phyloP scores from a whole-genome alignment of 2,888 invertebrate species.

The Drosophila anomalata region DNA sequence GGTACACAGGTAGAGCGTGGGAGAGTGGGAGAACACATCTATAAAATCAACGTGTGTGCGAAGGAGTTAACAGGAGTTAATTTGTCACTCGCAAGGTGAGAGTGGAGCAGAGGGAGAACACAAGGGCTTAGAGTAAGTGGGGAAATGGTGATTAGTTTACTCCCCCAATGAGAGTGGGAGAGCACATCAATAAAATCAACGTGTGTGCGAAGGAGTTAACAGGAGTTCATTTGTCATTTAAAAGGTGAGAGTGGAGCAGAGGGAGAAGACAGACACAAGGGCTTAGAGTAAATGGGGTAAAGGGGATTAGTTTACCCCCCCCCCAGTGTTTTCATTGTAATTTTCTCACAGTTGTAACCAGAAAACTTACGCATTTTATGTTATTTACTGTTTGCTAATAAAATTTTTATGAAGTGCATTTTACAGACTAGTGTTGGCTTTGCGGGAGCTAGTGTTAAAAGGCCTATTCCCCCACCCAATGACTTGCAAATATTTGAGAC shows the following conservation, averaged over 20 bases:
- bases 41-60: constrained; percentile 2
- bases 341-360: no score
- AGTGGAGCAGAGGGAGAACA: not conserved
- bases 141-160: not conserved
- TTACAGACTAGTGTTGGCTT: not conserved
- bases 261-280: not conserved
- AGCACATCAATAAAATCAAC: not conserved
- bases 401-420: not conserved
- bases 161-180: not conserved
- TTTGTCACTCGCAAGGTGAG: not conserved
- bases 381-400: not conserved
- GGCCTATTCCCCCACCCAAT: not conserved
- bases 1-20: constrained; percentile 18
- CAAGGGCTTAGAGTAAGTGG: not conserved
- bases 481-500: constrained; percentile 4
- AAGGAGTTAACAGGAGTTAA: constrained; percentile 10
- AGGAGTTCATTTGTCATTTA: constrained; percentile 3
- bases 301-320: not conserved
- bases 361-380: no score
- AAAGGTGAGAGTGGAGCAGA: not conserved
- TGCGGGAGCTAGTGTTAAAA: no score
- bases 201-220: constrained; percentile 11
- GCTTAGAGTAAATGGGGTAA: not conserved
- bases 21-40: not conserved
- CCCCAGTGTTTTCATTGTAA: not conserved